phyloP scores from a whole-genome alignment of 2,888 invertebrate genomes.

The Spodoptera picta region DNA sequence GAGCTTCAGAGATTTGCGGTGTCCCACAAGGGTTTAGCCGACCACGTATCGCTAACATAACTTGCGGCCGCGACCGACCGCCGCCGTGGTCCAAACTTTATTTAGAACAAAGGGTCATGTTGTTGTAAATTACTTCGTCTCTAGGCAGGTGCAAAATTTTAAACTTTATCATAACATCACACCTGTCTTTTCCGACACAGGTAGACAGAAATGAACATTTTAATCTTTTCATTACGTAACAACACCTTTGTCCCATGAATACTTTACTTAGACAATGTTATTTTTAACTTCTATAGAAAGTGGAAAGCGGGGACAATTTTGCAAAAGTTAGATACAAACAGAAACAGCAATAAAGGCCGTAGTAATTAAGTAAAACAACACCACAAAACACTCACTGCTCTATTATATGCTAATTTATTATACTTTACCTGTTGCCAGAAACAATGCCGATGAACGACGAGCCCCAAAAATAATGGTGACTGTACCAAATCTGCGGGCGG shows the following conservation, averaged over 20 bases:
- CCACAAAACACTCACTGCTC: slow-evolving; percentile 16
- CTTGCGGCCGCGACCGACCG: slow-evolving; percentile 33
- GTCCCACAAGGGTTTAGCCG: slow-evolving; percentile 21
- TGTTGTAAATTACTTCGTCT: slow-evolving; percentile 15
- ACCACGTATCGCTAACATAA: slow-evolving; percentile 38
- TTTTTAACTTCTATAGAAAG: background rate
- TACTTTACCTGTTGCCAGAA: slow-evolving; percentile 25
- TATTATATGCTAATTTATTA: slow-evolving; percentile 31
- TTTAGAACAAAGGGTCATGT: slow-evolving; percentile 20
- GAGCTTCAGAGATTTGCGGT: slow-evolving; percentile 43
- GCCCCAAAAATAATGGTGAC: slow-evolving; percentile 10
- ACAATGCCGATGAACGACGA: slow-evolving; percentile 22
- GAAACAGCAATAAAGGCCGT: too few relatives aligned
- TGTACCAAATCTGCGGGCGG: slow-evolving; percentile 20
- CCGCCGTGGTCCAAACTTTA: slow-evolving; percentile 37
- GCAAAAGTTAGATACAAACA: too few relatives aligned
- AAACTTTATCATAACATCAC: too few relatives aligned
- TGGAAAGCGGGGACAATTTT: too few relatives aligned
- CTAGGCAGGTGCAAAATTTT: too few relatives aligned
- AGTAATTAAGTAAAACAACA: slow-evolving; percentile 16
- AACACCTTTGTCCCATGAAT: too few relatives aligned
- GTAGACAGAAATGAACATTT: too few relatives aligned
- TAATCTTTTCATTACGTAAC: too few relatives aligned
- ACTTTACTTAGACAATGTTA: background rate
- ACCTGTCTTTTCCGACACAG: too few relatives aligned